Percentiles rank a stretch among this genome's conserved stretches.
Conservation (phyloP, 2,888 invertebrate species). For the Epirrhoe alternata region DNA sequence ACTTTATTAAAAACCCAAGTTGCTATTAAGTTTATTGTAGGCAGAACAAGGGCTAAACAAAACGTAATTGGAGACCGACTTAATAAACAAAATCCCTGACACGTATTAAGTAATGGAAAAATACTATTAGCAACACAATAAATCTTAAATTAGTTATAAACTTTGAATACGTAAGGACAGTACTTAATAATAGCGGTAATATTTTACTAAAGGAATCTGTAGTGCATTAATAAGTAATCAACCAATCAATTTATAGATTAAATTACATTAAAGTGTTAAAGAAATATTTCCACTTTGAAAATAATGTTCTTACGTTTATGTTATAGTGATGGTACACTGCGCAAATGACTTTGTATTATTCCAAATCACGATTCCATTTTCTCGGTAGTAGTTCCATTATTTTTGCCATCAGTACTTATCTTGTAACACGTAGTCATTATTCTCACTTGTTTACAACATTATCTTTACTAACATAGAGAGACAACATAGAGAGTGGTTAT, state of each 20-base stretch:
- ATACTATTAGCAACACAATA: constrained; percentile 6
- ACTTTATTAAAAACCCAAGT: not conserved
- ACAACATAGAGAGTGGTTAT: too few relatives aligned
- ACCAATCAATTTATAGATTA: not conserved
- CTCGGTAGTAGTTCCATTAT: constrained; percentile 10
- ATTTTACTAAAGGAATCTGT: not conserved
- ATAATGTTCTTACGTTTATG: not conserved
- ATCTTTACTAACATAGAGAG: not conserved
- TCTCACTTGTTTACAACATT: not conserved
- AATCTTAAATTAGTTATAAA: not conserved
- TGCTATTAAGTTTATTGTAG: not conserved
- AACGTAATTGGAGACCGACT: not conserved
- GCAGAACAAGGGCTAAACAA: not conserved
- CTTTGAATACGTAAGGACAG: not conserved
- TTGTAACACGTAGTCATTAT: not conserved
- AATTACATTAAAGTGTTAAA: not conserved
- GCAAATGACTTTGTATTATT: not conserved
- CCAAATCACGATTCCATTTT: constrained; percentile 14
- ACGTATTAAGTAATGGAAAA: constrained; percentile 10
- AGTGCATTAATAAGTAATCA: not conserved
- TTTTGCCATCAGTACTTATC: not conserved
- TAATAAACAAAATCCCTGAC: constrained; percentile 11
- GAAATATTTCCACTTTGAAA: not conserved
- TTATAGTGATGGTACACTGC: not conserved
- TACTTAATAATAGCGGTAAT: too few relatives aligned